Evolutionary conservation across 2,797 vertebrate species (phyloP).

Genomic region (Sus cebifrons): DNA sequence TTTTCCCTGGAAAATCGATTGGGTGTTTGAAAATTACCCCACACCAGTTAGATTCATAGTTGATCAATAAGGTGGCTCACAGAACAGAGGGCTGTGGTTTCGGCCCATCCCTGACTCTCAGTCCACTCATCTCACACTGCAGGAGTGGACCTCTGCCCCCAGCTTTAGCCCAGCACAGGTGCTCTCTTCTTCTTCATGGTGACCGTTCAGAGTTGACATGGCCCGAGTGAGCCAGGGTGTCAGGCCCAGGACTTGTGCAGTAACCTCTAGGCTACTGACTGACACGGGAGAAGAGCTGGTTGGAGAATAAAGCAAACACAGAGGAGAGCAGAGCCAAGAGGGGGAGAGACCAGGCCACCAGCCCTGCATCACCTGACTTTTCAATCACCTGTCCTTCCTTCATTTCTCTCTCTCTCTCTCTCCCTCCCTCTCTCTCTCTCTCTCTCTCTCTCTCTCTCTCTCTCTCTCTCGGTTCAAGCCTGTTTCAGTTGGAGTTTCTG

Average conservation of each 20-base stretch:
- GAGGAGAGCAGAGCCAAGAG: neutral
- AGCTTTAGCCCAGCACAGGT: neutral
- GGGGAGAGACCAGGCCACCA: neutral
- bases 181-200: neutral
- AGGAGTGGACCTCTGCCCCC: rapidly evolving
- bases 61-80: neutral
- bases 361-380: neutral
- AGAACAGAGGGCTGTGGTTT: neutral
- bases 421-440: neutral
- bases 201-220: neutral
- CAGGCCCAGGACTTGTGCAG: neutral
- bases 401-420: too few species aligned
- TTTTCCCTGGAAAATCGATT: neutral
- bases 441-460: too few species aligned
- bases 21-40: neutral
- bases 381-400: neutral
- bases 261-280: neutral
- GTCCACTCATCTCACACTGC: too few species aligned
- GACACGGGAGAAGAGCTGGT: neutral
- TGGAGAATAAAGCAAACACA: neutral
- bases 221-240: neutral
- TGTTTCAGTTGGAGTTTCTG: neutral
- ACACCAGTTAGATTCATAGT: neutral
- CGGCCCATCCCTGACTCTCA: neutral
- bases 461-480: neutral